Percentiles rank a stretch among this genome's conserved stretches.
phyloP scores from a whole-genome alignment of 2,888 invertebrate species.

The Leucophora obtusa region DNA sequence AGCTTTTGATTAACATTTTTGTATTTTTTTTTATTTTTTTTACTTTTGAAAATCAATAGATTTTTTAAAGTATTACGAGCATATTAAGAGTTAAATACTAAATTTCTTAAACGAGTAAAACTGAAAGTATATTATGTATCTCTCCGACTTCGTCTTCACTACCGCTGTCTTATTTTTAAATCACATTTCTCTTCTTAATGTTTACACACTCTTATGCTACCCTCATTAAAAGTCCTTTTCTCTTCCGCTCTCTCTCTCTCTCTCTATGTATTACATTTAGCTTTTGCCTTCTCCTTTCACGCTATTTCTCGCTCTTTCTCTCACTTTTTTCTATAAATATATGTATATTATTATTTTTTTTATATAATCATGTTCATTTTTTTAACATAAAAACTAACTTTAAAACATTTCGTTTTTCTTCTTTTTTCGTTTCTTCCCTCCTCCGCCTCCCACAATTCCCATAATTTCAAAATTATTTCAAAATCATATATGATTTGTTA shows the following conservation, averaged over 20 bases:
- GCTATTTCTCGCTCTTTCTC: background rate
- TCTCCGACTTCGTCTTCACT: background rate
- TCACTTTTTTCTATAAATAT: constrained; percentile 28
- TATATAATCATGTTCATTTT: constrained; percentile 59
- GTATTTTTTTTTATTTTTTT: background rate
- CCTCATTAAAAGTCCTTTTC: background rate
- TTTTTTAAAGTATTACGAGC: background rate
- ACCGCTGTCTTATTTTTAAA: background rate
- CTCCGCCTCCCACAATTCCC: constrained; percentile 12
- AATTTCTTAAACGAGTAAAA: too few species aligned
- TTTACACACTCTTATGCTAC: background rate
- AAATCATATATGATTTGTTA: constrained; percentile 53
- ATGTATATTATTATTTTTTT: constrained; percentile 39
- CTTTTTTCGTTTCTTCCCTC: constrained; percentile 56
- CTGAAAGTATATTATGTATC: too few species aligned
- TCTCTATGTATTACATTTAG: background rate
- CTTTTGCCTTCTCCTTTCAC: constrained; percentile 3
- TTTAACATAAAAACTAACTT: constrained; percentile 63
- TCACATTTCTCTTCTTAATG: background rate
- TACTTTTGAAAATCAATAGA: background rate
- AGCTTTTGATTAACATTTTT: too few species aligned
- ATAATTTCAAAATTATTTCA: constrained; percentile 10
- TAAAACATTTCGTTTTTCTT: constrained; percentile 61
- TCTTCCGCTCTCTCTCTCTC: background rate
- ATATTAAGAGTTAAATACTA: too few species aligned